Conservation (phyloP, 2,797 vertebrate species). For the Psittacula echo region DNA sequence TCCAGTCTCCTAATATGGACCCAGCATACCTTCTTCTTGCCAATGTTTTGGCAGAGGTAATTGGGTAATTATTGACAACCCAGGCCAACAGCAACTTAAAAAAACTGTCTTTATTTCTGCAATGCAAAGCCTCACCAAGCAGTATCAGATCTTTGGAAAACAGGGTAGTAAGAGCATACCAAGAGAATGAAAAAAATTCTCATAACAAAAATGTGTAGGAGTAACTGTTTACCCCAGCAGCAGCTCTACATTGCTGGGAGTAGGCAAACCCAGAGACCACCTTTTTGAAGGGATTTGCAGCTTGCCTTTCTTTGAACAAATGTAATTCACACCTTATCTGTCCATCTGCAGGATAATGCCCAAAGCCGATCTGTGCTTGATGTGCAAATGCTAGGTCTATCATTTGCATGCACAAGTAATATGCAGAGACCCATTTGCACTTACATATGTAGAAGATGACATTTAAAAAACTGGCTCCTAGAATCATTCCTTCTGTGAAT, state of each 20-base stretch:
- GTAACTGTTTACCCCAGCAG: neutral
- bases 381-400: constrained; percentile 38
- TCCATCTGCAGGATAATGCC: constrained; percentile 49
- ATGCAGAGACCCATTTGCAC: constrained; percentile 39
- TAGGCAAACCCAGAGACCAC: neutral
- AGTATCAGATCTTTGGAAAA: neutral
- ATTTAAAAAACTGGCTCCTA: constrained; percentile 64
- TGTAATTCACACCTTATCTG: constrained; percentile 17
- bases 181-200: neutral
- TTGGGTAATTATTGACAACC: neutral
- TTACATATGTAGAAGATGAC: constrained; percentile 61
- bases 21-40: neutral
- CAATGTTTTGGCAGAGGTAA: neutral
- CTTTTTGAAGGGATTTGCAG: neutral
- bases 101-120: neutral
- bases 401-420: constrained; percentile 55
- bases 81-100: neutral
- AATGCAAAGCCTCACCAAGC: neutral
- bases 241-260: neutral
- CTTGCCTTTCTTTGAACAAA: neutral
- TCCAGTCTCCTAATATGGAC: neutral
- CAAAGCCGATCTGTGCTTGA: constrained; percentile 28
- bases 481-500: constrained; percentile 61
- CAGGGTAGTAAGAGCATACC: neutral
- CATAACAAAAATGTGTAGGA: neutral